Percentiles rank a stretch among this genome's conserved stretches.
phyloP scores from a whole-genome alignment of 2,113 vertebrate genomes.

The Aleadryas rufinucha region DNA sequence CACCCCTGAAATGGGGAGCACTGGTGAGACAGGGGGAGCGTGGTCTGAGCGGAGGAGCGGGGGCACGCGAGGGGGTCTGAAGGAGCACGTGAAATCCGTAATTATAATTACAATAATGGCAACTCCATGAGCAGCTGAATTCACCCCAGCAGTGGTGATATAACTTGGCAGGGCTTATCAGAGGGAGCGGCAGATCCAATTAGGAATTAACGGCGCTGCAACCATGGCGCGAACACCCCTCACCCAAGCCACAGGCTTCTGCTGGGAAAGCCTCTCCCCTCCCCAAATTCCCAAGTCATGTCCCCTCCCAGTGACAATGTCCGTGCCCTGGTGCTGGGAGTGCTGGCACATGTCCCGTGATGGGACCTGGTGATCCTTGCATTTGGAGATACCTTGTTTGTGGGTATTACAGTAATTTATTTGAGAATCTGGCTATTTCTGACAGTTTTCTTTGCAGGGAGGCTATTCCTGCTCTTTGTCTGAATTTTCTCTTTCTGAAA shows the following conservation, averaged over 20 bases:
- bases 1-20: not conserved
- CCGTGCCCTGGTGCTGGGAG: not conserved
- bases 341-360: fast-evolving
- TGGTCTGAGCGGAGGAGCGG: fast-evolving
- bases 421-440: not conserved
- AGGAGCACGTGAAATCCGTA: not conserved
- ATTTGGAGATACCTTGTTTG: not conserved
- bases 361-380: fast-evolving
- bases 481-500: not conserved
- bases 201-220: not conserved
- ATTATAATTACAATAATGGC: not conserved
- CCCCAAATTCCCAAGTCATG: not conserved
- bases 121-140: not conserved
- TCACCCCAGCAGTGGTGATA: not conserved
- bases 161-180: constrained; percentile 2
- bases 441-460: not conserved
- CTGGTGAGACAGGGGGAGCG: fast-evolving
- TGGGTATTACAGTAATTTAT: not conserved
- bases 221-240: not conserved
- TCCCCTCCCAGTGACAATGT: not conserved
- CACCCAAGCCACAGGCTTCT: fast-evolving
- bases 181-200: not conserved
- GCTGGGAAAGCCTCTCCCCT: not conserved
- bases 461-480: not conserved
- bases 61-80: not conserved